These are phyloP conservation scores for Centropristis striata DNA, from an alignment of 2,113 vertebrate genomes.

Conservation along the genomic window DNA sequence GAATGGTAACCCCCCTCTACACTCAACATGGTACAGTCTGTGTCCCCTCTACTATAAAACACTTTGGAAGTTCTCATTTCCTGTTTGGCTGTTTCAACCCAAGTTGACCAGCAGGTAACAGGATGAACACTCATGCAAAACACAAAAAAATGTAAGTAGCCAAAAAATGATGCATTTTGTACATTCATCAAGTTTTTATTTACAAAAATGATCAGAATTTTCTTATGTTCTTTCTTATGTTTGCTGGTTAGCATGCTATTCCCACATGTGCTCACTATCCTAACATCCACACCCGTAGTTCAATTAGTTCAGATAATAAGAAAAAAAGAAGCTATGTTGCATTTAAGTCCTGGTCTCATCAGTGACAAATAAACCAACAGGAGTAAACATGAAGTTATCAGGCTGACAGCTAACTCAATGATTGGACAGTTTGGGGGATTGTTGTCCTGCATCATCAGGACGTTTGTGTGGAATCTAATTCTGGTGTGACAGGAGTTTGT, in stretches of 20 bases:
- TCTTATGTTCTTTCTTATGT: not conserved
- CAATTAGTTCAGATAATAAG: too few species aligned
- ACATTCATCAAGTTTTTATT: too few species aligned
- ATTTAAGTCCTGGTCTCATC: too few species aligned
- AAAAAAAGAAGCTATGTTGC: too few species aligned
- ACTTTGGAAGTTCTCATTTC: not conserved
- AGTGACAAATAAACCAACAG: too few species aligned
- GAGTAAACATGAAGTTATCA: too few species aligned
- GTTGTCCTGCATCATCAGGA: too few species aligned
- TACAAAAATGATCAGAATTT: not conserved
- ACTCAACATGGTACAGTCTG: not conserved
- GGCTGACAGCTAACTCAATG: too few species aligned
- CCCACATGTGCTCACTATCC: not conserved
- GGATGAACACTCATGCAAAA: not conserved
- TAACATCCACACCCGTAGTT: not conserved
- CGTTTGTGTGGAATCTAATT: too few species aligned
- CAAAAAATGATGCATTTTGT: too few species aligned
- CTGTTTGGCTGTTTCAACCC: not conserved
- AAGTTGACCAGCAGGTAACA: not conserved
- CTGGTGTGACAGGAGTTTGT: too few species aligned
- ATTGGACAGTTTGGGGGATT: too few species aligned
- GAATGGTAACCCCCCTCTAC: not conserved
- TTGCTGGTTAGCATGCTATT: not conserved
- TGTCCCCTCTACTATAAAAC: not conserved
- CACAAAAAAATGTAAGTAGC: not conserved